phyloP scores from a whole-genome alignment of 2,888 invertebrate genomes.

The Pycnomerus fuliginosus region DNA sequence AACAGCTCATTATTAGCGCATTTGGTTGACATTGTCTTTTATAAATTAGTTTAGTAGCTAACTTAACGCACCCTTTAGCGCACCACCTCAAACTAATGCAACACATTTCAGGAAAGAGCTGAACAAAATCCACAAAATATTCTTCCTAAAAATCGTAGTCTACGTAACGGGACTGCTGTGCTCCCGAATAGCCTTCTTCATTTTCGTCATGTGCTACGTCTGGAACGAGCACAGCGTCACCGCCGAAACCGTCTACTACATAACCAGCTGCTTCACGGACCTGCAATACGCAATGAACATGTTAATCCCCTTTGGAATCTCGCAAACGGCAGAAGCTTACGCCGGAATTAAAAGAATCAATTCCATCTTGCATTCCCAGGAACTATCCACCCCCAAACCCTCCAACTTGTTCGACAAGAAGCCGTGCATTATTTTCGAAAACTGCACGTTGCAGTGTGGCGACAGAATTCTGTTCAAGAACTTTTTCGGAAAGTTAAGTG shows the following conservation, averaged over 20 bases:
- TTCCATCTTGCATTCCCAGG: slow-evolving; percentile 2
- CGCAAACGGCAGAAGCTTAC: slow-evolving; percentile 74
- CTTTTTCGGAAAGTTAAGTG: not conserved
- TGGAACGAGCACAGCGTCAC: slow-evolving; percentile 70
- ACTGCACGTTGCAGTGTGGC: not conserved
- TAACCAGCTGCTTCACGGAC: slow-evolving; percentile 88
- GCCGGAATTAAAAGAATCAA: slow-evolving; percentile 70
- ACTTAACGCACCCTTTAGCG: no score
- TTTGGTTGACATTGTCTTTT: no score
- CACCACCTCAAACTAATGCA: no score
- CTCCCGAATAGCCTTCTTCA: slow-evolving; percentile 45
- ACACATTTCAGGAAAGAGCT: slow-evolving; percentile 68
- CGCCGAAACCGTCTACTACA: slow-evolving; percentile 83
- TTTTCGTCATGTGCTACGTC: slow-evolving; percentile 60
- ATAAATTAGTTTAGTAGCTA: no score
- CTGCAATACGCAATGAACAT: slow-evolving; percentile 83
- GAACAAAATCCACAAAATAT: slow-evolving; percentile 53
- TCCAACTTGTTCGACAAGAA: not conserved
- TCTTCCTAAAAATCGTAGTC: slow-evolving; percentile 41
- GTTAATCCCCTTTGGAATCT: slow-evolving; percentile 83
- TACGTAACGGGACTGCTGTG: slow-evolving; percentile 41
- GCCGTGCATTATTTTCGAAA: slow-evolving; percentile 1
- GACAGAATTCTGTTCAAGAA: slow-evolving; percentile 5
- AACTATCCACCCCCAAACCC: slow-evolving; percentile 1
- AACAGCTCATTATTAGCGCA: no score